phyloP scores from a whole-genome alignment of 2,113 vertebrate species.

The Oncorhynchus mykiss region DNA sequence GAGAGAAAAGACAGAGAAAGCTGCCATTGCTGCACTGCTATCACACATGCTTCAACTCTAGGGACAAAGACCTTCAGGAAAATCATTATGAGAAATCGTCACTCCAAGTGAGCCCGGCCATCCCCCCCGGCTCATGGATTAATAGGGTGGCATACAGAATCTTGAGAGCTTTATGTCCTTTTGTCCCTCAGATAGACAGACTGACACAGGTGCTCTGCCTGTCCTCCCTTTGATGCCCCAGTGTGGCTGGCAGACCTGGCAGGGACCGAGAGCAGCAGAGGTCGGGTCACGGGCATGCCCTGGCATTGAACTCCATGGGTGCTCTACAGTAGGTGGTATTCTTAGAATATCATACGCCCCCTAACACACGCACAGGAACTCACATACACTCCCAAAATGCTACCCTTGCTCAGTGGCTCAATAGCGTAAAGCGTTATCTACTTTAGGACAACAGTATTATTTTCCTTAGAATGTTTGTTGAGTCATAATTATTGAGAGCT shows the following conservation, averaged over 20 bases:
- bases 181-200: conserved; percentile 24
- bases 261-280: conserved; percentile 47
- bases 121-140: conserved; percentile 23
- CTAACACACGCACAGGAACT: neutral
- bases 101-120: too few species aligned
- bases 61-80: too few species aligned
- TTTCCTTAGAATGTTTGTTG: neutral
- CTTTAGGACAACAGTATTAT: neutral
- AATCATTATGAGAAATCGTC: too few species aligned
- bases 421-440: neutral
- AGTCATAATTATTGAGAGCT: neutral
- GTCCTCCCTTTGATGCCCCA: conserved; percentile 51
- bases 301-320: conserved; percentile 32
- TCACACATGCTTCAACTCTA: too few species aligned
- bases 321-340: conserved; percentile 23
- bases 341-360: conserved; percentile 25
- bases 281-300: conserved; percentile 37
- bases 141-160: conserved; percentile 11
- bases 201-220: conserved; percentile 46
- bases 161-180: neutral
- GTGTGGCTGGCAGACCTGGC: conserved; percentile 40
- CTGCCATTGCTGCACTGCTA: too few species aligned
- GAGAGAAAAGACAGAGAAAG: too few species aligned
- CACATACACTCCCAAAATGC: conserved; percentile 2
- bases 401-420: neutral